A percentile compares a stretch with the other conserved stretches of the same genome.
These are phyloP conservation scores for Phycodurus eques DNA, from an alignment of 2,113 vertebrate genomes.

Conservation along the genomic window DNA sequence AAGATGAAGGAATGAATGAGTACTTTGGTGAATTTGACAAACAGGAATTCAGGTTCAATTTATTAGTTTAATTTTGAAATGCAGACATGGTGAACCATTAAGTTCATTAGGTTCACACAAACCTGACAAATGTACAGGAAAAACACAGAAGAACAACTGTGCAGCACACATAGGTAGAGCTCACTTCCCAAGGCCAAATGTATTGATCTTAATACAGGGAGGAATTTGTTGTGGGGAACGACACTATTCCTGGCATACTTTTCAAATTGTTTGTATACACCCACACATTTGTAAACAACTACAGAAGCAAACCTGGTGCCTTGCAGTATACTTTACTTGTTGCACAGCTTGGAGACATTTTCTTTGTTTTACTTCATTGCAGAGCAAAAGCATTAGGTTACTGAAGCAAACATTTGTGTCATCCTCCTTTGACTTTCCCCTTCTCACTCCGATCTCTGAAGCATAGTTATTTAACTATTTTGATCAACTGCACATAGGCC, in stretches of 20 bases:
- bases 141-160: conserved; percentile 29
- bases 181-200: conserved; percentile 32
- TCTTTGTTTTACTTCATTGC: conserved; percentile 6
- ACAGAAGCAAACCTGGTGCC: conserved; percentile 9
- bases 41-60: background rate
- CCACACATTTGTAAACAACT: conserved; percentile 54
- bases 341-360: background rate
- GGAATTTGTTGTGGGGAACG: conserved; percentile 45
- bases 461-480: no score
- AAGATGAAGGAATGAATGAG: no score
- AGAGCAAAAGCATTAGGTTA: background rate
- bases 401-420: background rate
- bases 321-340: background rate
- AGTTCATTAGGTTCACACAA: conserved; percentile 1
- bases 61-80: conserved; percentile 1
- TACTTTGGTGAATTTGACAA: background rate
- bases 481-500: no score
- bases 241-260: conserved; percentile 55
- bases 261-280: conserved; percentile 51
- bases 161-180: conserved; percentile 53
- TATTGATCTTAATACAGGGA: conserved; percentile 66
- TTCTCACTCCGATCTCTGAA: background rate
- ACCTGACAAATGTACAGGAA: background rate
- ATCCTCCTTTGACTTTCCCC: background rate
- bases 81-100: conserved; percentile 9